Conservation (phyloP, 2,888 invertebrate genomes). For the Gymnosoma rotundatum region DNA sequence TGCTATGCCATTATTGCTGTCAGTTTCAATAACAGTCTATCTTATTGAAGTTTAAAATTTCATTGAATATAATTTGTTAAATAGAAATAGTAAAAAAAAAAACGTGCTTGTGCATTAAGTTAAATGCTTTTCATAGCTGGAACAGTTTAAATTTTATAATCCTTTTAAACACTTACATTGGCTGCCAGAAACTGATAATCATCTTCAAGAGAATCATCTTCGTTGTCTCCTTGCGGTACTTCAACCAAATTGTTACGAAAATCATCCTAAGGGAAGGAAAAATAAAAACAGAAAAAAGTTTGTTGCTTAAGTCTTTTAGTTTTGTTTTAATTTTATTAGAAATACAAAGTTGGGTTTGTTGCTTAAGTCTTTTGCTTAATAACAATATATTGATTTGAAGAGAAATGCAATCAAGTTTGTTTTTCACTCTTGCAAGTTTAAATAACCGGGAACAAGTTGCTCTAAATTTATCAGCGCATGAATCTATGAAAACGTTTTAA, state of each 20-base stretch:
- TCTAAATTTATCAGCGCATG: background rate
- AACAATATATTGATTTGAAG: background rate
- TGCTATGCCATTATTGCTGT: slow-evolving; percentile 39
- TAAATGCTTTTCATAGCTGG: slow-evolving; percentile 51
- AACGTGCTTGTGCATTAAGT: background rate
- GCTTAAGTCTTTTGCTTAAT: slow-evolving; percentile 32
- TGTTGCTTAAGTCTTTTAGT: slow-evolving; percentile 37
- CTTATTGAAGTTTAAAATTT: slow-evolving; percentile 36
- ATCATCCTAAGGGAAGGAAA: slow-evolving; percentile 73
- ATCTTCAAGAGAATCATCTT: slow-evolving; percentile 65
- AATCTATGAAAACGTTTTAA: too few relatives aligned
- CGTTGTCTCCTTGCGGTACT: slow-evolving; percentile 48
- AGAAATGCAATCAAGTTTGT: background rate
- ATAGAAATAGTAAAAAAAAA: background rate
- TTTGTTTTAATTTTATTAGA: background rate
- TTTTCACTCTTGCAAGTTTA: background rate
- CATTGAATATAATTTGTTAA: background rate
- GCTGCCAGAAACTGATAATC: slow-evolving; percentile 67
- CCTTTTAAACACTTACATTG: slow-evolving; percentile 72
- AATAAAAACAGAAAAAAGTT: slow-evolving; percentile 25
- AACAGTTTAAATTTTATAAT: slow-evolving; percentile 22
- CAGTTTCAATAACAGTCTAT: slow-evolving; percentile 70
- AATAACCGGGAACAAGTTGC: background rate
- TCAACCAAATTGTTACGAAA: slow-evolving; percentile 76
- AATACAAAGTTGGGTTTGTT: slow-evolving; percentile 2